Evolutionary conservation across 2,113 vertebrate species (phyloP).

Genomic region (Rhadina sibilatrix): DNA sequence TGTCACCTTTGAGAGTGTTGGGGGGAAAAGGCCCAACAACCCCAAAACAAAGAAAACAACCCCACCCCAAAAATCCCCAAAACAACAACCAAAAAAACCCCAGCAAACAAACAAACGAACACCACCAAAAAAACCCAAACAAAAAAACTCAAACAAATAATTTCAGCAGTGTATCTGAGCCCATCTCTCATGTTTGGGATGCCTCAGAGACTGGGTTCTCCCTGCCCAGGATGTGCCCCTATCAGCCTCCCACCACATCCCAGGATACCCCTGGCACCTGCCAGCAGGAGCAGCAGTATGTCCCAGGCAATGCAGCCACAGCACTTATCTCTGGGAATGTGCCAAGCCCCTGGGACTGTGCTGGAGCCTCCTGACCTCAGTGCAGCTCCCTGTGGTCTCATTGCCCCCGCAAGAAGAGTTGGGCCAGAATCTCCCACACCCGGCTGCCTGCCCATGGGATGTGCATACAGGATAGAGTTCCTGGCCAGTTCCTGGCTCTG

Average conservation of each 20-base stretch:
- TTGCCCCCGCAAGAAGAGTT: rapidly evolving
- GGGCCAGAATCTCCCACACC: not conserved
- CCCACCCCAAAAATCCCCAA: not conserved
- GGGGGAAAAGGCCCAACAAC: not conserved
- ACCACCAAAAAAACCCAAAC: not conserved
- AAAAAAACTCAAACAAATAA: not conserved
- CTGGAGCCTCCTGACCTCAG: not conserved
- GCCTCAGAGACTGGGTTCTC: not conserved
- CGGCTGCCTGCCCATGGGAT: not conserved
- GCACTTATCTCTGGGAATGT: not conserved
- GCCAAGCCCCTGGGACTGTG: not conserved
- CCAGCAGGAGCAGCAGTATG: not conserved
- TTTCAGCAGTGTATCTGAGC: not conserved
- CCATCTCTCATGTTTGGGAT: not conserved
- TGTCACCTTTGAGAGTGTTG: not conserved
- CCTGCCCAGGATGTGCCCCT: not conserved
- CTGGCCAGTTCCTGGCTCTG: rapidly evolving
- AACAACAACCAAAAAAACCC: not conserved
- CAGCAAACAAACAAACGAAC: too few relatives aligned
- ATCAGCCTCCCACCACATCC: not conserved
- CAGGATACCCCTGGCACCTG: not conserved
- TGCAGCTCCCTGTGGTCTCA: not conserved
- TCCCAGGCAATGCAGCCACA: too few relatives aligned
- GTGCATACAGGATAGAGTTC: not conserved
- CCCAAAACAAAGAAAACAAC: not conserved